Evolutionary conservation across 2,888 invertebrate genomes (phyloP).

Genomic region (Xanthorhoe spadicearia): DNA sequence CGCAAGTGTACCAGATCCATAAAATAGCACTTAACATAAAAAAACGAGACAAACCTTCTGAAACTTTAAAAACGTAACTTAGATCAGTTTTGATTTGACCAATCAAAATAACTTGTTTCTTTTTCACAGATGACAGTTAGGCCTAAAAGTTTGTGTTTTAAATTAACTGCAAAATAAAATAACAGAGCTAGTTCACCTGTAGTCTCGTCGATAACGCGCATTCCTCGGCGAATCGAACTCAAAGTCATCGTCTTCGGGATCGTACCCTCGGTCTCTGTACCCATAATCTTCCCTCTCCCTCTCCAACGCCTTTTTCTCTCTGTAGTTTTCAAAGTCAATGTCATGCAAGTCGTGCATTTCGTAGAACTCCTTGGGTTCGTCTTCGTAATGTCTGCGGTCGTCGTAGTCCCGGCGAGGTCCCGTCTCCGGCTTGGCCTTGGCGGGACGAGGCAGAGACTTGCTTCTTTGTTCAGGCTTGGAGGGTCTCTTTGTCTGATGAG

Average conservation of each 20-base stretch:
- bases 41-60: too few relatives aligned
- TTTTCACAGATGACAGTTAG: too few relatives aligned
- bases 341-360: conserved; percentile 78
- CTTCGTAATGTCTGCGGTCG: conserved; percentile 61
- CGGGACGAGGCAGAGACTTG: conserved; percentile 73
- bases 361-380: conserved; percentile 70
- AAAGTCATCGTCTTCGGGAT: conserved; percentile 76
- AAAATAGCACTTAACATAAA: too few relatives aligned
- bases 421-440: conserved; percentile 64
- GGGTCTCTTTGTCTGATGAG: conserved; percentile 64
- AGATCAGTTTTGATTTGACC: too few relatives aligned
- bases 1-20: too few relatives aligned
- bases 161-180: neutral
- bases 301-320: conserved; percentile 75
- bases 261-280: conserved; percentile 68
- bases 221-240: conserved; percentile 68
- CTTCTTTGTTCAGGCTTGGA: conserved; percentile 66
- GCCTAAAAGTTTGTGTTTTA: neutral
- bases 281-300: conserved; percentile 62
- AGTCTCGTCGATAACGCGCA: conserved; percentile 55
- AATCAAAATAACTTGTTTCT: too few relatives aligned
- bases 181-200: conserved; percentile 48
- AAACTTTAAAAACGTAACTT: too few relatives aligned
- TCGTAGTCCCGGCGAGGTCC: conserved; percentile 68
- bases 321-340: conserved; percentile 79